phyloP scores from a whole-genome alignment of 2,888 invertebrate genomes.

The Hirtodrosophila trivittata region DNA sequence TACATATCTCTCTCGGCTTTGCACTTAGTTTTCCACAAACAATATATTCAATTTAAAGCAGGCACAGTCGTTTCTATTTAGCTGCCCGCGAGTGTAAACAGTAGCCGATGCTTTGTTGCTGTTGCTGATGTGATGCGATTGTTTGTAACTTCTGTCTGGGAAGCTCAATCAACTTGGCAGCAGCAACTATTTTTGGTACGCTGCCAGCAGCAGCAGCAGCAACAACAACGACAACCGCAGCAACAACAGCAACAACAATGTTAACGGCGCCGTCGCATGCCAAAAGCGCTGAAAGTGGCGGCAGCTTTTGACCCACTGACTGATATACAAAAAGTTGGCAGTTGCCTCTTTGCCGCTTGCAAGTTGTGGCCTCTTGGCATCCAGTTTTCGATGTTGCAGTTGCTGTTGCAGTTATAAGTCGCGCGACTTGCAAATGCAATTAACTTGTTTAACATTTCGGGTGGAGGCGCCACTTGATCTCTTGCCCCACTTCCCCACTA shows the following conservation, averaged over 20 bases:
- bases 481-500: slow-evolving; percentile 5
- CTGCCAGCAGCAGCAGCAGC: slow-evolving; percentile 49
- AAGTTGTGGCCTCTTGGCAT: slow-evolving; percentile 26
- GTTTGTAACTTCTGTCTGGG: slow-evolving; percentile 42
- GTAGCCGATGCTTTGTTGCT: slow-evolving; percentile 46
- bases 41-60: background rate
- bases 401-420: slow-evolving; percentile 27
- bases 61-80: slow-evolving; percentile 43
- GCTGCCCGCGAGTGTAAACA: slow-evolving; percentile 50
- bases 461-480: slow-evolving; percentile 52
- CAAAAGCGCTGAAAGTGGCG: slow-evolving; percentile 70
- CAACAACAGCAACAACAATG: slow-evolving; percentile 26
- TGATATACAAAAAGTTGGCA: slow-evolving; percentile 57
- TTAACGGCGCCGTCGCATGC: slow-evolving; percentile 60
- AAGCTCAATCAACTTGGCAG: slow-evolving; percentile 67
- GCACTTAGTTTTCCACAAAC: too few relatives aligned
- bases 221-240: slow-evolving; percentile 16
- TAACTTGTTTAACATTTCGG: slow-evolving; percentile 72
- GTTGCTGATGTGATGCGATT: slow-evolving; percentile 35
- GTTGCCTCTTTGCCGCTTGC: slow-evolving; percentile 32
- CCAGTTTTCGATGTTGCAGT: slow-evolving; percentile 35
- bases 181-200: slow-evolving; percentile 70
- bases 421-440: slow-evolving; percentile 65
- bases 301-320: slow-evolving; percentile 74
- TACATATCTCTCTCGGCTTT: too few relatives aligned